phyloP scores from a whole-genome alignment of 2,797 vertebrate species.

The Peromyscus attwateri region DNA sequence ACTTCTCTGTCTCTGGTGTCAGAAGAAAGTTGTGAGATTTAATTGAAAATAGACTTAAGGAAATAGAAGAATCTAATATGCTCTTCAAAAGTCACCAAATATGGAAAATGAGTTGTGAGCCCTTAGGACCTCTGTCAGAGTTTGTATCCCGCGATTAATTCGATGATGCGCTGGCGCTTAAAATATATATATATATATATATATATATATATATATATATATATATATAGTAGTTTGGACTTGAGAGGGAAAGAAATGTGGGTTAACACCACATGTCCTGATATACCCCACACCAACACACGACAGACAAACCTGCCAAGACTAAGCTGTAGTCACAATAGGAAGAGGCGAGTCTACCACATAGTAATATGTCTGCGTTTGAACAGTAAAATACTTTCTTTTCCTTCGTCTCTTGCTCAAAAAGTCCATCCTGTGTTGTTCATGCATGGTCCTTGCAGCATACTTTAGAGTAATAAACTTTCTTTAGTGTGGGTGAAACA shows the following conservation, averaged over 20 bases:
- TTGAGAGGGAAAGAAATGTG: neutral
- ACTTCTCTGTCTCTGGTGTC: neutral
- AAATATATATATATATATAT: no score
- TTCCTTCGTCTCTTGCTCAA: constrained; percentile 19
- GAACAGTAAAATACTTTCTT: constrained; percentile 20
- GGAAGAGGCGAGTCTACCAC: constrained; percentile 47
- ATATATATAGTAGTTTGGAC: neutral
- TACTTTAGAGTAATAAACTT: constrained; percentile 38
- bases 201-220: no score
- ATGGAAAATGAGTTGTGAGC: constrained; percentile 57
- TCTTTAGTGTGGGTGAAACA: neutral
- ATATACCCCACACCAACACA: neutral
- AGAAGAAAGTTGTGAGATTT: constrained; percentile 1
- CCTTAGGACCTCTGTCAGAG: constrained; percentile 9
- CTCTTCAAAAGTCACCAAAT: constrained; percentile 31
- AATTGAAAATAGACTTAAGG: constrained; percentile 32
- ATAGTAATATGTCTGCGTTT: constrained; percentile 37
- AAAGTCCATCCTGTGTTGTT: neutral
- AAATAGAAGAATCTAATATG: constrained; percentile 5
- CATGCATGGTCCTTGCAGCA: neutral
- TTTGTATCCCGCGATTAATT: constrained; percentile 52
- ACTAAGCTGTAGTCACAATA: constrained; percentile 62
- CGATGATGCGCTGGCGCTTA: neutral
- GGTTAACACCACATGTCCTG: neutral
- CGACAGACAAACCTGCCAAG: constrained; percentile 53